phyloP scores from a whole-genome alignment of 2,113 vertebrate species.

The Diadophis punctatus region DNA sequence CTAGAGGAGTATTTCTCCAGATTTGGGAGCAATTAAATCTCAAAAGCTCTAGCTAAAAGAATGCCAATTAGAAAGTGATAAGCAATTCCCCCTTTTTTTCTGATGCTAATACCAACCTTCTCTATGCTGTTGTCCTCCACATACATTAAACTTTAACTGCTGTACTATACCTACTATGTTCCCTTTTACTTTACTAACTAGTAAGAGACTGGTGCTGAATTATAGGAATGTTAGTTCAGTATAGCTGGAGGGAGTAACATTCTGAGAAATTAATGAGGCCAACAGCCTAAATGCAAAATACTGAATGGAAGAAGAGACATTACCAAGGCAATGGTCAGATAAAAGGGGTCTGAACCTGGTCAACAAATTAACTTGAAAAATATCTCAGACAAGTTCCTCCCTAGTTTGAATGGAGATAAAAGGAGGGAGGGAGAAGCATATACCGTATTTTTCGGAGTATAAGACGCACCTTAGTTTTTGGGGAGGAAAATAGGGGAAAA shows the following conservation, averaged over 20 bases:
- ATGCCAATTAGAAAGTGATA: not conserved
- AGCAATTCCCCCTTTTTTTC: not conserved
- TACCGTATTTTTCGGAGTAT: no score
- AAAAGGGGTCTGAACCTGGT: no score
- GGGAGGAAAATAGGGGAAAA: no score
- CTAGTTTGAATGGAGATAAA: no score
- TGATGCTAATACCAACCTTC: not conserved
- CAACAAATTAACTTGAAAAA: no score
- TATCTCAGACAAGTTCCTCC: no score
- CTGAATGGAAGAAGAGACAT: no score
- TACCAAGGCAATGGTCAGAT: no score
- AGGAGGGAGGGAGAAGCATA: no score
- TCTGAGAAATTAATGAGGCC: not conserved
- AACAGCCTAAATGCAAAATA: not conserved
- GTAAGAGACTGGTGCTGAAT: not conserved
- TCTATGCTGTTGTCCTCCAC: not conserved
- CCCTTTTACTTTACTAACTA: not conserved
- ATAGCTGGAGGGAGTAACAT: not conserved
- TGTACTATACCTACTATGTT: not conserved
- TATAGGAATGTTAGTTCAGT: not conserved
- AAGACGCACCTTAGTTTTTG: no score
- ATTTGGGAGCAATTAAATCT: not conserved
- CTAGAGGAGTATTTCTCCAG: not conserved
- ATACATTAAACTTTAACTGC: not conserved
- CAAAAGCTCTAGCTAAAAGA: not conserved